Evolutionary conservation across 2,888 invertebrate species (phyloP).

Genomic region (Cyrtodaria siliqua): DNA sequence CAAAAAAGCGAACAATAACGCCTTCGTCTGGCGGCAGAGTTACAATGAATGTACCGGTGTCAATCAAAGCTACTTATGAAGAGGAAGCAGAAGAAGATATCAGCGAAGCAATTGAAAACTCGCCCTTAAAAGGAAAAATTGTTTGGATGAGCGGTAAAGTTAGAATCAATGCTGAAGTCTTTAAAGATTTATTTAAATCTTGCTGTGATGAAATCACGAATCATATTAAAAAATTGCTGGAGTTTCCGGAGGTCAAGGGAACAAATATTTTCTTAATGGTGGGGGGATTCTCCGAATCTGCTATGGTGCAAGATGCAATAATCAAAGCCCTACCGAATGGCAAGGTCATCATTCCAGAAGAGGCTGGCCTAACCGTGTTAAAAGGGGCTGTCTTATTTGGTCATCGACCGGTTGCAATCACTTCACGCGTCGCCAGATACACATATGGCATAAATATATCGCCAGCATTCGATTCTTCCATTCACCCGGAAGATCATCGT

Average conservation of each 20-base stretch:
- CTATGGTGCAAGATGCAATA: slow-evolving; percentile 2
- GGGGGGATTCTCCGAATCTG: slow-evolving; percentile 49
- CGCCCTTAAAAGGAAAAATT: slow-evolving; percentile 46
- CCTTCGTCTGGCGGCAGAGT: neutral
- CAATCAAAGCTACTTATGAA: neutral
- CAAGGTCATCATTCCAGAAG: slow-evolving; percentile 2
- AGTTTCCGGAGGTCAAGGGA: slow-evolving; percentile 27
- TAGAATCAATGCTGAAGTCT: slow-evolving; percentile 55
- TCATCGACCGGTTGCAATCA: neutral
- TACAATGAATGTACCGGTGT: slow-evolving; percentile 1
- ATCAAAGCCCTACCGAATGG: neutral
- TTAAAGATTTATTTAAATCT: slow-evolving; percentile 50
- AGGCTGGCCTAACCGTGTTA: neutral
- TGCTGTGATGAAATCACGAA: slow-evolving; percentile 41
- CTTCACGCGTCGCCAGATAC: slow-evolving; percentile 21
- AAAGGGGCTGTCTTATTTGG: neutral
- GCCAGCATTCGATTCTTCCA: no score
- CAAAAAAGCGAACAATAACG: no score
- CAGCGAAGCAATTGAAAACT: slow-evolving; percentile 45
- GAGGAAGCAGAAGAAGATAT: slow-evolving; percentile 17
- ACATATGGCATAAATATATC: no score
- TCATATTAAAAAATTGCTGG: slow-evolving; percentile 52
- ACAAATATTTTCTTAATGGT: slow-evolving; percentile 61
- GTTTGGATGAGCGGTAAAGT: slow-evolving; percentile 57
- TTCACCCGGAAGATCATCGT: no score